Base-by-base conservation (phyloP, 2,113 vertebrate species). In the Scomber japonicus region DNA sequence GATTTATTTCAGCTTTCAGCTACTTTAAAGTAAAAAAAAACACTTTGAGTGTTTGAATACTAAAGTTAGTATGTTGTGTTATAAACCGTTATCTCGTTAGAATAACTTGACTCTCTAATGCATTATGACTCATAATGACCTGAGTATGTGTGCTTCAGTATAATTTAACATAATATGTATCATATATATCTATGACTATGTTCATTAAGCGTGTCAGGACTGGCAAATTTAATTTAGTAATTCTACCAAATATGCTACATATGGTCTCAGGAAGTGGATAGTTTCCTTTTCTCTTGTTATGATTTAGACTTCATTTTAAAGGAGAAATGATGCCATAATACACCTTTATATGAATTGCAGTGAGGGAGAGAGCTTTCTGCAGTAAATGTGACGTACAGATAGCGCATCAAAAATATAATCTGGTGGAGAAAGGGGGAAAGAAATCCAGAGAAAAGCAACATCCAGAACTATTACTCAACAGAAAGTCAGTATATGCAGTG, bases 381-480 rank as follows among this genome's bases (percentile, higher is more conserved):
- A 24, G 24, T 2, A 24, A 24, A 24, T 24, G 24, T 24, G 45
- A 40, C 35, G 45, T 74, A 60, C 13, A 51, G 73, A 78, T 14
- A 80, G 55, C 16, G 55, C 15, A 24, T 61, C 14, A 31, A 27
- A 31, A 53, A 53, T 35, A 44, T 0, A 49, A 27, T 15, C 24
- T 21, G 13, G 19, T 35, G 16, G 24, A 24, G 16, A 60, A 21
- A 62, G 27, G 7, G 68, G 48, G 69, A 76, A 63, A 72, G n/a
- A 75, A 19, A 64, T 12, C 27, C 24, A 3, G 57, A 19, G 48
- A 75, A 84, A 56, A 57, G 40, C 15, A 57, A 63, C 48, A 74
- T 71, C 17, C 30, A n/a, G 54, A 31, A 62, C 65, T 66, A 68
- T 62, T 57, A 66, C 13, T 76, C 40, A 69, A 40, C 2, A 24